Percentiles rank a stretch among this genome's conserved stretches.
These are phyloP conservation scores for Apamea crenata DNA, from an alignment of 2,888 invertebrate genomes.

Conservation along the genomic window DNA sequence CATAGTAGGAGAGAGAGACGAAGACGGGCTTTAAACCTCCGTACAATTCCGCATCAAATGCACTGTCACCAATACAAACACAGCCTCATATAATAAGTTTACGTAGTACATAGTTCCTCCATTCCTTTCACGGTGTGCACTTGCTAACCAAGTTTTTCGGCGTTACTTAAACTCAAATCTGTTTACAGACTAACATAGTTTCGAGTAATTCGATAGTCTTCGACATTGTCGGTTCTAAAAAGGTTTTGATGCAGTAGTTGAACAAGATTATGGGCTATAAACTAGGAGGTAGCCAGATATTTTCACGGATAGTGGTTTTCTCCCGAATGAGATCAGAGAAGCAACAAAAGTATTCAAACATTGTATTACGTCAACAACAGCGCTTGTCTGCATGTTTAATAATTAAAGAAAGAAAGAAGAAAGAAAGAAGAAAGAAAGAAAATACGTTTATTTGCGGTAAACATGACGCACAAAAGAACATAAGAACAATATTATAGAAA, in stretches of 20 bases:
- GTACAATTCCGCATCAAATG: conserved; percentile 50
- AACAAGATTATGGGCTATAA: conserved; percentile 23
- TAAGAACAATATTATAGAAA: too few species aligned
- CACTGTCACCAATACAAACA: conserved; percentile 53
- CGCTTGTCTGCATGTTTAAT: too few species aligned
- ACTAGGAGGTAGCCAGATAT: neutral
- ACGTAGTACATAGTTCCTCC: conserved; percentile 85
- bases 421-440: too few species aligned
- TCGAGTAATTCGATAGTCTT: conserved; percentile 61
- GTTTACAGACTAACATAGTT: conserved; percentile 65
- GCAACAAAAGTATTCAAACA: too few species aligned
- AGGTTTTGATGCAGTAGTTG: conserved; percentile 29
- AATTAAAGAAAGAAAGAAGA: too few species aligned
- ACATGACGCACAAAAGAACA: too few species aligned
- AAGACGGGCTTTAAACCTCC: too few species aligned
- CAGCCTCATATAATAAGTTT: conserved; percentile 81
- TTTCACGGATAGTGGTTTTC: neutral
- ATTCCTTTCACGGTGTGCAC: conserved; percentile 78
- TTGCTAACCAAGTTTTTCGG: conserved; percentile 81
- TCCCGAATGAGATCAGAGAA: neutral
- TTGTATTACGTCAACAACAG: too few species aligned
- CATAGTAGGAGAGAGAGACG: too few species aligned
- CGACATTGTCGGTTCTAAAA: conserved; percentile 25
- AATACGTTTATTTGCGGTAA: too few species aligned
- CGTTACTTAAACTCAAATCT: conserved; percentile 73